These are phyloP conservation scores for Cyprinodon variegatus DNA, from an alignment of 2,113 vertebrate genomes.

Conservation along the genomic window DNA sequence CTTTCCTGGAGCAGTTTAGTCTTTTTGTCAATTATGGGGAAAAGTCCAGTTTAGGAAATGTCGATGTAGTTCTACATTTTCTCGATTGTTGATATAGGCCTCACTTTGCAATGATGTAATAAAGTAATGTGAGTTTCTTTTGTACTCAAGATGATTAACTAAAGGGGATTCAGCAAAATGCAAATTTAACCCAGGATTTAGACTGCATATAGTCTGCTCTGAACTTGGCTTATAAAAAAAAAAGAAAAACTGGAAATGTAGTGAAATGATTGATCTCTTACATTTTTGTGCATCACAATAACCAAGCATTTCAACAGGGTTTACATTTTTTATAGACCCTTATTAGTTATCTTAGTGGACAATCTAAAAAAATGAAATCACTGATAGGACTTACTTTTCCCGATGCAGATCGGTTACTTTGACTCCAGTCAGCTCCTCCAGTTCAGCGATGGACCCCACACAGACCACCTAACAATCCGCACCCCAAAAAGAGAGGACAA, in stretches of 20 bases:
- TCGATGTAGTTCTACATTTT: too few species aligned
- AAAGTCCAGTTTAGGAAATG: too few species aligned
- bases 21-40: too few species aligned
- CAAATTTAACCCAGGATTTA: too few species aligned
- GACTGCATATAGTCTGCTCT: too few species aligned
- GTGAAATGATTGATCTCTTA: neutral
- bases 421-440: slow-evolving; percentile 88
- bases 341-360: neutral
- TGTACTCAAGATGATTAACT: too few species aligned
- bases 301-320: neutral
- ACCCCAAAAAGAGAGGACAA: neutral
- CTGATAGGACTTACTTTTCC: slow-evolving; percentile 86
- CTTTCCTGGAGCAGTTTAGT: too few species aligned
- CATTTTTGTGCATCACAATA: neutral
- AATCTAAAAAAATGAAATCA: neutral
- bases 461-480: slow-evolving; percentile 87
- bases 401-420: slow-evolving; percentile 93
- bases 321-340: neutral
- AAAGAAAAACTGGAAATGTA: neutral
- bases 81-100: too few species aligned
- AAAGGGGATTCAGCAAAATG: too few species aligned
- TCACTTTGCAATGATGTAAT: too few species aligned
- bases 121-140: too few species aligned
- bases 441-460: slow-evolving; percentile 88
- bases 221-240: too few species aligned